Conservation (phyloP, 1,140 invertebrate genomes). For the Eriosoma lanigerum region DNA sequence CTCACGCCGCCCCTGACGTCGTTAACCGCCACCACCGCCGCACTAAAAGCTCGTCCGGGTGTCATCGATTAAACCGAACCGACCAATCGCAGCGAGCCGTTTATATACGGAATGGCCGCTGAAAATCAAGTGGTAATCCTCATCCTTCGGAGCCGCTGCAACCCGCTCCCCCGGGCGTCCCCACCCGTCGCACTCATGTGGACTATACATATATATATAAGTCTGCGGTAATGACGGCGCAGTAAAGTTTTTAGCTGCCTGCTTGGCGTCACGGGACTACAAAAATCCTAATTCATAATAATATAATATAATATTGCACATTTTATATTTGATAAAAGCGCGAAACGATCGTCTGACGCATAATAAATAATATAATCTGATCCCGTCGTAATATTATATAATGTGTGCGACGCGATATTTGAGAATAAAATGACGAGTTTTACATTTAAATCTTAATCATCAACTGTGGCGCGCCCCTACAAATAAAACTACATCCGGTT, state of each 20-base stretch:
- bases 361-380: too few species aligned
- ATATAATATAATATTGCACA: too few species aligned
- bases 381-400: too few species aligned
- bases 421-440: too few species aligned
- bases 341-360: too few species aligned
- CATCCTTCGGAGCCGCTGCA: neutral
- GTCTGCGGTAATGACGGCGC: conserved; percentile 27
- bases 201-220: neutral
- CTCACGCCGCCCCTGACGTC: conserved; percentile 17
- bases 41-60: conserved; percentile 49
- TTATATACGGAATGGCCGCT: conserved; percentile 48
- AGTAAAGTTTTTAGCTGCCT: conserved; percentile 26
- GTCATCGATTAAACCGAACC: conserved; percentile 49
- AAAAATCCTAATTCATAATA: too few species aligned
- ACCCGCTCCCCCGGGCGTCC: neutral
- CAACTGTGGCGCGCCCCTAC: too few species aligned
- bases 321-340: too few species aligned
- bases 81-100: conserved; percentile 45
- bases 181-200: too few species aligned
- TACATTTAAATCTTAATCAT: too few species aligned
- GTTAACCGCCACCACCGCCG: conserved; percentile 28
- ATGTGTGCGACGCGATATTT: too few species aligned
- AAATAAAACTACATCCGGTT: too few species aligned
- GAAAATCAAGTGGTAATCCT: conserved; percentile 40
- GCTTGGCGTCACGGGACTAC: conserved; percentile 5